Conservation (phyloP, 2,797 vertebrate species). For the Pangasius sanitwongsei region DNA sequence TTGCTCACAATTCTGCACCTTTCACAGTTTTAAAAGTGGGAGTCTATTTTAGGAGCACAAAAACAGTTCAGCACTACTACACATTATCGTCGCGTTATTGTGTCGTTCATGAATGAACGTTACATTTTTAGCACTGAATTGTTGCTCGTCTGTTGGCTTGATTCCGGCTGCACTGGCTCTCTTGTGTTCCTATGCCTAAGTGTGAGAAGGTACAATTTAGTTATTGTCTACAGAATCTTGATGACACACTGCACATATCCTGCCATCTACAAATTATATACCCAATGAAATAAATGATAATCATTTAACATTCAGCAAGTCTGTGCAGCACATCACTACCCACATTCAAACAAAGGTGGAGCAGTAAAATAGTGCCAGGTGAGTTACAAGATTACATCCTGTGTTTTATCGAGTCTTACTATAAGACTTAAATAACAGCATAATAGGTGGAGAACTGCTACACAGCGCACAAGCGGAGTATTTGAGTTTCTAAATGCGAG, state of each 20-base stretch:
- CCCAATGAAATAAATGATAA: background rate
- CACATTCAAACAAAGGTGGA: background rate
- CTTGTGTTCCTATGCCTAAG: background rate
- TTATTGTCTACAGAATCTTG: background rate
- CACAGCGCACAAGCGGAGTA: background rate
- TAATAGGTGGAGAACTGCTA: background rate
- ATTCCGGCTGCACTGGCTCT: background rate
- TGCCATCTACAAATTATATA: conserved; percentile 14
- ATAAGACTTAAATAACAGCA: background rate
- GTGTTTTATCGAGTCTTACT: background rate
- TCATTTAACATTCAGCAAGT: conserved; percentile 17
- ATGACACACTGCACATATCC: background rate
- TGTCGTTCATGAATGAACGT: background rate
- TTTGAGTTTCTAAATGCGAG: background rate
- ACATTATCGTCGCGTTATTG: background rate
- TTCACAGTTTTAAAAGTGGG: background rate
- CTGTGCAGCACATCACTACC: conserved; percentile 10
- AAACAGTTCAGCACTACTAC: no score
- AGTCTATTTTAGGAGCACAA: no score
- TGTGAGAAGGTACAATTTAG: background rate
- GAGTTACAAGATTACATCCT: background rate
- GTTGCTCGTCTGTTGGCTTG: background rate
- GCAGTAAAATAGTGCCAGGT: background rate
- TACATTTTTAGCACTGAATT: background rate
- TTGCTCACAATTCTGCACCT: background rate